A percentile compares a stretch with the other conserved stretches of the same genome.
Evolutionary conservation across 2,797 vertebrate species (phyloP).

Genomic region (Botia kubotai): DNA sequence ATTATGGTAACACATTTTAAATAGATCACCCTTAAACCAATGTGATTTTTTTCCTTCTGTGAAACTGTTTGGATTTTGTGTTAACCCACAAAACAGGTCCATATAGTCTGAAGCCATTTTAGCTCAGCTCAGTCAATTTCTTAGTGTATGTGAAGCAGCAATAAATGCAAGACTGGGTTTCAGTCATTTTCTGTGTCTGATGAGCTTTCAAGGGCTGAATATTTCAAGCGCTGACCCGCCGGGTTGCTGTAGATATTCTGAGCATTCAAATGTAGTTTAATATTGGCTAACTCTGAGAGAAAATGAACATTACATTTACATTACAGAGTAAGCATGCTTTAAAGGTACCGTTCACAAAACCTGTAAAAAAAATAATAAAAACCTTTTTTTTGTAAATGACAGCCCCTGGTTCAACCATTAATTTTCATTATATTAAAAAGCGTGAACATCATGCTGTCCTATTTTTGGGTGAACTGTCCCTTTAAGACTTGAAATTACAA

Average conservation of each 20-base stretch:
- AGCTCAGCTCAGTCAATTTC: not conserved
- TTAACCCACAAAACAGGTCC: not conserved
- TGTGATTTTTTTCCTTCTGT: not conserved
- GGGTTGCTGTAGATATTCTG: conserved; percentile 64
- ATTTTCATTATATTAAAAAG: not conserved
- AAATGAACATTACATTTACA: conserved; percentile 4
- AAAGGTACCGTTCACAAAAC: not conserved
- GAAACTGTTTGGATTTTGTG: not conserved
- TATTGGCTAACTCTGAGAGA: conserved; percentile 58
- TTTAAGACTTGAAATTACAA: not conserved
- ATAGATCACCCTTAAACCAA: no score
- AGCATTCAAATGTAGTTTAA: conserved; percentile 59
- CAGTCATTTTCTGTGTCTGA: conserved; percentile 68
- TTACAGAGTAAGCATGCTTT: not conserved
- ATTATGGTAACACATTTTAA: not conserved
- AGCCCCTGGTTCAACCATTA: not conserved
- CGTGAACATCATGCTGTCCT: not conserved
- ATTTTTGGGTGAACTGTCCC: not conserved
- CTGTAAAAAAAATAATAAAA: no score
- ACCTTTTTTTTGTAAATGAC: no score
- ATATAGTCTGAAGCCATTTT: not conserved
- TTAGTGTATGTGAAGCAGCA: conserved; percentile 23
- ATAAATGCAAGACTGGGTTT: conserved; percentile 26
- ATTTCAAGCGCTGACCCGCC: conserved; percentile 73
- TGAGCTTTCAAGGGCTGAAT: conserved; percentile 80